phyloP scores from a whole-genome alignment of 2,888 invertebrate species.

The Acleris literana region DNA sequence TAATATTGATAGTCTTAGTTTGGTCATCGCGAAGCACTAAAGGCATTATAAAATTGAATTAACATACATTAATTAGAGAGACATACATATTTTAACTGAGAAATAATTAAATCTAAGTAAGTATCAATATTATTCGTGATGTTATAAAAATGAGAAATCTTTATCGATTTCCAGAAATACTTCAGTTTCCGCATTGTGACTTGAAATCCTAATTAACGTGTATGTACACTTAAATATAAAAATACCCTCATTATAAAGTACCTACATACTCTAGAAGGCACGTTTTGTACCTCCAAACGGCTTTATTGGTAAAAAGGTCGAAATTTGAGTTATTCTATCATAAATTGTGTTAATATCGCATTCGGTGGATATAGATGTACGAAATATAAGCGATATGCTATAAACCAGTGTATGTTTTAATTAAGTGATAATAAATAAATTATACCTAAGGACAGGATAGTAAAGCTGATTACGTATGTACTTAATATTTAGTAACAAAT shows the following conservation, averaged over 20 bases:
- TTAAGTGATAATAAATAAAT: conserved; percentile 39
- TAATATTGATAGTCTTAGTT: neutral
- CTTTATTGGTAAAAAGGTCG: conserved; percentile 37
- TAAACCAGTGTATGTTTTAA: conserved; percentile 8
- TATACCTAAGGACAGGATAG: conserved; percentile 41
- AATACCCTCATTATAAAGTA: conserved; percentile 74
- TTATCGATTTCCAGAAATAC: neutral
- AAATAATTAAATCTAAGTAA: conserved; percentile 25
- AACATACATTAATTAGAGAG: conserved; percentile 36
- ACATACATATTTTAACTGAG: conserved; percentile 21
- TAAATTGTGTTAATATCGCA: conserved; percentile 24
- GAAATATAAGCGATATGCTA: conserved; percentile 31
- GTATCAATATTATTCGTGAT: conserved; percentile 16
- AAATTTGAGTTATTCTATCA: conserved; percentile 12
- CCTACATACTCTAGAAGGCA: conserved; percentile 72
- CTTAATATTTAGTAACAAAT: conserved; percentile 56
- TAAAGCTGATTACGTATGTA: conserved; percentile 64
- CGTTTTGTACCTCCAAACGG: conserved; percentile 74
- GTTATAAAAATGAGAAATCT: conserved; percentile 30
- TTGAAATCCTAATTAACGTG: conserved; percentile 43
- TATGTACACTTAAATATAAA: conserved; percentile 68
- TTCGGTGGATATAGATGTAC: conserved; percentile 30
- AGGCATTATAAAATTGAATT: conserved; percentile 33
- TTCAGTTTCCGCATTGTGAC: conserved; percentile 39
- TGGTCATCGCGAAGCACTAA: conserved; percentile 34